Evolutionary conservation across 2,888 invertebrate species (phyloP).

Genomic region (Temnothorax ravouxi): DNA sequence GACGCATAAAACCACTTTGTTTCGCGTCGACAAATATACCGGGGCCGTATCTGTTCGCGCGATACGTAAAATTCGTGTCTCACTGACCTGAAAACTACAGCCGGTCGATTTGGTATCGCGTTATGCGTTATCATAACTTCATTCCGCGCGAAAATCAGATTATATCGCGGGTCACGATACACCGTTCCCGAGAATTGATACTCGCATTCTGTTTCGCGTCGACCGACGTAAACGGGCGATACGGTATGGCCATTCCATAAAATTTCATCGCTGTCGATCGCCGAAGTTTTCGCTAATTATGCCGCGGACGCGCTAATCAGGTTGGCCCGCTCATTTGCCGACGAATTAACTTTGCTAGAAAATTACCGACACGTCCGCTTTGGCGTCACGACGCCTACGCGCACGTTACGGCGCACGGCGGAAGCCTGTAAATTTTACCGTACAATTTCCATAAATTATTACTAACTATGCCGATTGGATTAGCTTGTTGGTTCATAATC

Average conservation of each 20-base stretch:
- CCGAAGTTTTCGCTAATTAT: slow-evolving; percentile 59
- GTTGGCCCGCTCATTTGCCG: slow-evolving; percentile 57
- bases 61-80: slow-evolving; percentile 33
- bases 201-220: slow-evolving; percentile 26
- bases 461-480: slow-evolving; percentile 58
- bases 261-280: slow-evolving; percentile 45
- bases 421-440: slow-evolving; percentile 47
- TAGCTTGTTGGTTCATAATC: slow-evolving; percentile 55
- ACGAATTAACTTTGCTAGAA: slow-evolving; percentile 62
- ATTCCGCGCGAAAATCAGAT: slow-evolving; percentile 35
- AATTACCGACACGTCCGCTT: slow-evolving; percentile 53
- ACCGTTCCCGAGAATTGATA: slow-evolving; percentile 26
- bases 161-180: slow-evolving; percentile 29
- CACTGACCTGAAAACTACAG: slow-evolving; percentile 40
- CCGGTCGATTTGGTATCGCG: slow-evolving; percentile 5
- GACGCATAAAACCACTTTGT: slow-evolving; percentile 37
- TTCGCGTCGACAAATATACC: slow-evolving; percentile 41
- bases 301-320: slow-evolving; percentile 55
- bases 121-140: slow-evolving; percentile 44
- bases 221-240: slow-evolving; percentile 12
- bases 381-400: slow-evolving; percentile 15
- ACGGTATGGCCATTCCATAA: slow-evolving; percentile 15
- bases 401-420: slow-evolving; percentile 9
- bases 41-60: slow-evolving; percentile 20
- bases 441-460: slow-evolving; percentile 66